Conservation (phyloP, 2,888 invertebrate species). For the Acleris emargana region DNA sequence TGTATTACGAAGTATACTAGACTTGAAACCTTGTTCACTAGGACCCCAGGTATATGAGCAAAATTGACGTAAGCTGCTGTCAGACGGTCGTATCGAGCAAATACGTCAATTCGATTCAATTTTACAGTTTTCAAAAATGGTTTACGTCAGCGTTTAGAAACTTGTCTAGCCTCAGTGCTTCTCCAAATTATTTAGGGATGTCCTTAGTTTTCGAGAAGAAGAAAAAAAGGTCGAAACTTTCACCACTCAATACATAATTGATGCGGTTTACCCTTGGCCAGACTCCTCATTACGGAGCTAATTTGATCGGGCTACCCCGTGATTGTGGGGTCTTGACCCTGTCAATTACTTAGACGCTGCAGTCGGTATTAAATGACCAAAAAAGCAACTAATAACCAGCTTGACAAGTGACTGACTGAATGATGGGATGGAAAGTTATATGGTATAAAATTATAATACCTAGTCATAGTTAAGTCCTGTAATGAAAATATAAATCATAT, state of each 20-base stretch:
- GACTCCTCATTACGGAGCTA: constrained; percentile 25
- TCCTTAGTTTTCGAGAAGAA: neutral
- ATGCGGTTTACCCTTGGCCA: constrained; percentile 18
- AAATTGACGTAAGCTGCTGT: too few relatives aligned
- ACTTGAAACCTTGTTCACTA: too few relatives aligned
- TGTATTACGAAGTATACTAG: too few relatives aligned
- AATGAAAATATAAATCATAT: too few relatives aligned
- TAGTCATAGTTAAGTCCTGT: too few relatives aligned
- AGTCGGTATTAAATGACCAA: constrained; percentile 43
- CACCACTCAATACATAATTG: constrained; percentile 16
- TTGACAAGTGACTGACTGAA: constrained; percentile 46
- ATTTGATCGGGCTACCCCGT: constrained; percentile 30
- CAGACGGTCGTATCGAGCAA: too few relatives aligned
- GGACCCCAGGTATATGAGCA: too few relatives aligned
- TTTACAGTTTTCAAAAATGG: too few relatives aligned
- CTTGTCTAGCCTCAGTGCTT: neutral
- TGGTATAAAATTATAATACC: constrained; percentile 5
- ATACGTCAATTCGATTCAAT: too few relatives aligned
- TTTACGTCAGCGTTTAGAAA: too few relatives aligned
- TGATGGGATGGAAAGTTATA: constrained; percentile 13
- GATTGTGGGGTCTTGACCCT: constrained; percentile 36
- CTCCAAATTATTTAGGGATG: neutral
- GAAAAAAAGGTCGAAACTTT: neutral
- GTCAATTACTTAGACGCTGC: constrained; percentile 47
- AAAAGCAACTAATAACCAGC: constrained; percentile 7